Conservation (phyloP, 2,888 invertebrate genomes). For the Drosophila borealis region DNA sequence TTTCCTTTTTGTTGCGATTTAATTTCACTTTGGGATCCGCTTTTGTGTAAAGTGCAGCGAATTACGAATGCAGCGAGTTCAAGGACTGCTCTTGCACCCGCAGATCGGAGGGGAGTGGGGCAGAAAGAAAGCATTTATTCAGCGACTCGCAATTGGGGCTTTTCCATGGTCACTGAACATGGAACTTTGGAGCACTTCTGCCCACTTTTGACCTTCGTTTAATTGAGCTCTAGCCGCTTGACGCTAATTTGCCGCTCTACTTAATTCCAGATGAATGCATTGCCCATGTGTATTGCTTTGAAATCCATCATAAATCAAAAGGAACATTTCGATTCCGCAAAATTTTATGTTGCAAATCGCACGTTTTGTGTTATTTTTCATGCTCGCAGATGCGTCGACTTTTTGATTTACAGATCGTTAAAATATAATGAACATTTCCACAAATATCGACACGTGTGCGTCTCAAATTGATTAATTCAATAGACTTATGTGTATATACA, state of each 20-base stretch:
- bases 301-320: slow-evolving; percentile 22
- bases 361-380: slow-evolving; percentile 44
- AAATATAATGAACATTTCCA: slow-evolving; percentile 40
- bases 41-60: slow-evolving; percentile 49
- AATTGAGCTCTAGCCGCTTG: slow-evolving; percentile 5
- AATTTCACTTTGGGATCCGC: slow-evolving; percentile 17
- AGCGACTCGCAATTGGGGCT: slow-evolving; percentile 29
- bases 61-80: slow-evolving; percentile 50
- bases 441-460: slow-evolving; percentile 57
- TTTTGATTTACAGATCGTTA: slow-evolving; percentile 51
- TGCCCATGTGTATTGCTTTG: slow-evolving; percentile 5
- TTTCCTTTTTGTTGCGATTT: slow-evolving; percentile 14
- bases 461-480: slow-evolving; percentile 58
- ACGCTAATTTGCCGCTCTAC: slow-evolving; percentile 36
- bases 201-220: slow-evolving; percentile 3
- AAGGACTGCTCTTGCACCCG: slow-evolving; percentile 47
- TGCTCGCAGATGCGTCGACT: slow-evolving; percentile 12
- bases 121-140: slow-evolving; percentile 5
- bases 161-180: neutral
- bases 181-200: slow-evolving; percentile 7
- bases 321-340: slow-evolving; percentile 13
- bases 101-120: neutral
- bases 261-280: slow-evolving; percentile 17
- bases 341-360: slow-evolving; percentile 48
- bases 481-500: slow-evolving; percentile 20